Evolutionary conservation across 2,797 vertebrate species (phyloP).

Genomic region (Nasua narica): DNA sequence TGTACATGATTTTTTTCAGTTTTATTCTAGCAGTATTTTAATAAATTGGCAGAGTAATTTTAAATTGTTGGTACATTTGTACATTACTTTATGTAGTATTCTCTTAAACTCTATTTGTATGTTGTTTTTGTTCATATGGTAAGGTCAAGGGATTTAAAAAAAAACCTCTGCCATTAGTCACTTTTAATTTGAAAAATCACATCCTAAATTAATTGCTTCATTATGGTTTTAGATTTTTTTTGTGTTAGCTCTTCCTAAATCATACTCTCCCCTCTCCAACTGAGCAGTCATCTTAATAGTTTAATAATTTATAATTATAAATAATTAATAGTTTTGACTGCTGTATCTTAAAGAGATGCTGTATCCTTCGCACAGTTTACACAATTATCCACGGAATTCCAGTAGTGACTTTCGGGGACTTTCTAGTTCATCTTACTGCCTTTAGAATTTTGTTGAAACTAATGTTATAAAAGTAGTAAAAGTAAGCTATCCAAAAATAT

Average conservation of each 20-base stretch:
- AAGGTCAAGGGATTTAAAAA: neutral
- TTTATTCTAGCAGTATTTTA: neutral
- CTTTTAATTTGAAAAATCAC: constrained; percentile 31
- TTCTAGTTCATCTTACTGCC: neutral
- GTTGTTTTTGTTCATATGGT: constrained; percentile 21
- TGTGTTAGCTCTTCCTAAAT: constrained; percentile 23
- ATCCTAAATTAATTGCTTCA: neutral
- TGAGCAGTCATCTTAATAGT: neutral
- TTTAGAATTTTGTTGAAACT: neutral
- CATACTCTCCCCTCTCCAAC: neutral
- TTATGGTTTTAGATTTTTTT: neutral
- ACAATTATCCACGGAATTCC: neutral
- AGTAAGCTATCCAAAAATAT: neutral
- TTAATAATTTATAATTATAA: no score
- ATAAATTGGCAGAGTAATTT: constrained; percentile 3
- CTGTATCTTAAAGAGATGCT: neutral
- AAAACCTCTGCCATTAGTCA: neutral
- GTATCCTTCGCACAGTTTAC: neutral
- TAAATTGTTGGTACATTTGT: neutral
- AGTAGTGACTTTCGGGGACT: neutral
- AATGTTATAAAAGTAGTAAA: neutral
- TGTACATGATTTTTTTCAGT: neutral
- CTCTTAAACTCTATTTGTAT: neutral
- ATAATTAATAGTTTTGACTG: neutral
- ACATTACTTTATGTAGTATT: neutral